Conservation (phyloP, 2,888 invertebrate species). For the Frankliniella intonsa region DNA sequence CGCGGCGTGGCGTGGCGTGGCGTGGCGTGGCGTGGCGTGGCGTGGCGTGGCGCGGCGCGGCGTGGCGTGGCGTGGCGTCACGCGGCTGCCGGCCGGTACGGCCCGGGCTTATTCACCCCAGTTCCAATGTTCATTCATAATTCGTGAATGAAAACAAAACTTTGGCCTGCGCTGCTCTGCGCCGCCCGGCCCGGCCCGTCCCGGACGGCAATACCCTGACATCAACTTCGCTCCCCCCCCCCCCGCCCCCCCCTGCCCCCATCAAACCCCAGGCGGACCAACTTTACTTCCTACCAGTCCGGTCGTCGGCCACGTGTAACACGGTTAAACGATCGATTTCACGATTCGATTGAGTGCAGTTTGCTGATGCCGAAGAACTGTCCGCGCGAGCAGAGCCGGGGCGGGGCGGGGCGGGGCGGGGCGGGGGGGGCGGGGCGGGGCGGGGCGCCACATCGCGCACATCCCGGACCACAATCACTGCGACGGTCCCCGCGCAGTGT, state of each 20-base stretch:
- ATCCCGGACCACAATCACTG: background rate
- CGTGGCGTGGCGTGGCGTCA: no score
- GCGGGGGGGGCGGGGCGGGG: no score
- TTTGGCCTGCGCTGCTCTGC: background rate
- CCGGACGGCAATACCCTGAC: background rate
- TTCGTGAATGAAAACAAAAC: slow-evolving; percentile 15
- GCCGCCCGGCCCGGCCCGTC: background rate
- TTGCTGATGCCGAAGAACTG: no score
- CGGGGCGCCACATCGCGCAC: background rate
- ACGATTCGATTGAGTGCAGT: no score
- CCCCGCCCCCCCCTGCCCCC: background rate
- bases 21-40: background rate
- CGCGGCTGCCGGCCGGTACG: background rate
- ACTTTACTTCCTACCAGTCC: no score
- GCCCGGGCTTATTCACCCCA: background rate
- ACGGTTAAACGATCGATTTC: no score
- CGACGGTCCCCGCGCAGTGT: no score
- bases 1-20: no score
- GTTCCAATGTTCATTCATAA: slow-evolving; percentile 12
- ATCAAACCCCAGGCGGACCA: background rate
- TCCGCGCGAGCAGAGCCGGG: background rate
- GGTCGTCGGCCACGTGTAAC: no score
- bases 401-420: background rate
- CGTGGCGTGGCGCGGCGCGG: background rate
- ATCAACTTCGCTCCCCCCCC: background rate